Evolutionary conservation across 2,888 invertebrate genomes (phyloP).

Genomic region (Drosophila mimica): DNA sequence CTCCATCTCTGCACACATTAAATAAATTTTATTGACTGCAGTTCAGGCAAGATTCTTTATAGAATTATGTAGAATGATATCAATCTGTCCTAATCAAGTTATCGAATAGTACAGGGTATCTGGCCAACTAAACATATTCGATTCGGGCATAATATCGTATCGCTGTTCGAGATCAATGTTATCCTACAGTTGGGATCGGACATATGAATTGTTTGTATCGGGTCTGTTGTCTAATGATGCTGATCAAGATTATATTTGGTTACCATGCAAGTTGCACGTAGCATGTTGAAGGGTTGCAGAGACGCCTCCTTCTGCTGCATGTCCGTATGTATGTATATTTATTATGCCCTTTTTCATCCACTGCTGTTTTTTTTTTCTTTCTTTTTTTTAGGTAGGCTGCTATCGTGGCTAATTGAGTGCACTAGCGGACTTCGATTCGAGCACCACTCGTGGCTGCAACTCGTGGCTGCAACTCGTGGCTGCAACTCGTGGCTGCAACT

Average conservation of each 20-base stretch:
- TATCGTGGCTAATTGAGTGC: constrained; percentile 45
- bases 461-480: too few relatives aligned
- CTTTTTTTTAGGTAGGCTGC: not conserved
- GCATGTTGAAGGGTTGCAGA: not conserved
- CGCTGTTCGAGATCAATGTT: not conserved
- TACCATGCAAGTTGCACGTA: not conserved
- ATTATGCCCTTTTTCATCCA: not conserved
- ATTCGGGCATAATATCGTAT: not conserved
- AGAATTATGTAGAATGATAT: not conserved
- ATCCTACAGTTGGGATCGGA: not conserved
- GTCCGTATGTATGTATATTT: not conserved
- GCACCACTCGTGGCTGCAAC: not conserved
- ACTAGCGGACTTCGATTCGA: constrained; percentile 2
- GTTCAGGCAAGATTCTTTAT: not conserved
- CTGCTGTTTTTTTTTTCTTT: not conserved
- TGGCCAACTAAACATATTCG: not conserved
- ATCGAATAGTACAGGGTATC: not conserved
- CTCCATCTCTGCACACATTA: not conserved
- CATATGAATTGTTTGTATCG: constrained; percentile 3
- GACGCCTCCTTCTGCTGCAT: not conserved
- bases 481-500: constrained; percentile 10
- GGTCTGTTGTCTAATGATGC: not conserved
- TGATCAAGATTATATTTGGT: constrained; percentile 10
- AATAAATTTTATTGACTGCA: not conserved
- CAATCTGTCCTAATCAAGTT: not conserved